These are phyloP conservation scores for Otis tarda DNA, from an alignment of 2,113 vertebrate genomes.

Conservation along the genomic window DNA sequence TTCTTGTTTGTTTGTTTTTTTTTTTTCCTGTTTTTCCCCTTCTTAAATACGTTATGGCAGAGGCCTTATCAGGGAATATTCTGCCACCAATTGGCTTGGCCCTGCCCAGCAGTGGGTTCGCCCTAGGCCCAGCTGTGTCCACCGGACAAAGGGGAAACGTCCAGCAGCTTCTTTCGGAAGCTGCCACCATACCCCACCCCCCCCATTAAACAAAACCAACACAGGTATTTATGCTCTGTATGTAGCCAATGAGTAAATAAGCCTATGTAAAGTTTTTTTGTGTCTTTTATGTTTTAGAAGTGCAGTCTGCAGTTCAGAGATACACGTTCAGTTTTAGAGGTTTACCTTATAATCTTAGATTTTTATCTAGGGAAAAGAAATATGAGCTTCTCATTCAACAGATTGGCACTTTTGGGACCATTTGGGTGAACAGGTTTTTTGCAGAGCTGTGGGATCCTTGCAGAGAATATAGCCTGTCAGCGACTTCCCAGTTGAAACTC, in stretches of 20 bases:
- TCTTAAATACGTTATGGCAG: no score
- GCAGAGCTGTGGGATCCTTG: not conserved
- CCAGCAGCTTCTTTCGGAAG: no score
- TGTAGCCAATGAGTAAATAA: not conserved
- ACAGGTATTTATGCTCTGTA: not conserved
- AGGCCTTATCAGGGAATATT: no score
- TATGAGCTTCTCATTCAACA: not conserved
- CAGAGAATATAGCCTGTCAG: not conserved
- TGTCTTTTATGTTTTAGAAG: not conserved
- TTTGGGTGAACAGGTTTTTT: not conserved
- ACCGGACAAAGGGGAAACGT: no score
- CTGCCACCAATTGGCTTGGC: no score
- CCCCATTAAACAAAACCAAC: no score
- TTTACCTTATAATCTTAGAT: not conserved
- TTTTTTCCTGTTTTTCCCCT: no score
- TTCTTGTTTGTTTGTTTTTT: no score
- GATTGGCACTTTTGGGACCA: not conserved
- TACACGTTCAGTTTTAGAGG: not conserved
- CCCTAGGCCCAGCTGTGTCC: no score
- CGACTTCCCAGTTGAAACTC: not conserved
- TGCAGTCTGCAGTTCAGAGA: not conserved
- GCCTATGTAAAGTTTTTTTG: not conserved
- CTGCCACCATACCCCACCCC: no score
- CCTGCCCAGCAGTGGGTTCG: no score
- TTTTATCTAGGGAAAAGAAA: not conserved